Evolutionary conservation across 2,888 invertebrate species (phyloP), one percentile per base, ranked within the genome.

Genomic region (Phalera bucephala): DNA sequence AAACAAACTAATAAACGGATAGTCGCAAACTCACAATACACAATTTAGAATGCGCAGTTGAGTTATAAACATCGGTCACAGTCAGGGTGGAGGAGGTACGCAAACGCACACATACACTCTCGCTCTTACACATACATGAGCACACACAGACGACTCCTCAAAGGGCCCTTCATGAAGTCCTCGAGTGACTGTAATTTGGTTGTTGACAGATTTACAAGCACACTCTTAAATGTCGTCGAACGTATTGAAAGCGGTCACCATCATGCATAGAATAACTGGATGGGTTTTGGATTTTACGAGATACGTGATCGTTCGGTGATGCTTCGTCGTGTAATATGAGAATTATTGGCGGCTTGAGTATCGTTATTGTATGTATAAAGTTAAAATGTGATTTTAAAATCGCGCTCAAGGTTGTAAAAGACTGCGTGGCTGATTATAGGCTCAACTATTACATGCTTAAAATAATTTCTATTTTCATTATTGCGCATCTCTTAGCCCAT

Each of bases 201-300:
- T 71, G 74, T 63, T 71, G 83, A 81, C 80, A 83, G 80, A 80
- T 83, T 83, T 83, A 83, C 80, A 69, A 61, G 64, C 75, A 64
- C 63, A 61, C 64, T 61, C 59, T 58, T 57, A 56, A 54, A 49
- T 45, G 44, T 36, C n/a, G n/a, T n/a, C 48, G 52, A 60, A 60
- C 48, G 58, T 53, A 66, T 63, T 55, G 44, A 52, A 50, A 57
- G 62, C 57, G 53, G 52, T 49, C 40, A 42, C 49, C 25, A 35
- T 36, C 44, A 45, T 38, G 36, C 35, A 49, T 63, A 59, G 42
- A 51, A 45, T 49, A 33, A 54, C 51, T 58, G 46, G 64, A 71
- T 61, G 52, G 36, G 54, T 40, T 54, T 46, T 43, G 46, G 34
- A 50, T 45, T 53, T 62, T 54, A 52, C 45, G 51, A 61, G 50